These are phyloP conservation scores for Paelopatides confundens DNA, from an alignment of 53 echinoderm and acorn worm species.

Conservation along the genomic window DNA sequence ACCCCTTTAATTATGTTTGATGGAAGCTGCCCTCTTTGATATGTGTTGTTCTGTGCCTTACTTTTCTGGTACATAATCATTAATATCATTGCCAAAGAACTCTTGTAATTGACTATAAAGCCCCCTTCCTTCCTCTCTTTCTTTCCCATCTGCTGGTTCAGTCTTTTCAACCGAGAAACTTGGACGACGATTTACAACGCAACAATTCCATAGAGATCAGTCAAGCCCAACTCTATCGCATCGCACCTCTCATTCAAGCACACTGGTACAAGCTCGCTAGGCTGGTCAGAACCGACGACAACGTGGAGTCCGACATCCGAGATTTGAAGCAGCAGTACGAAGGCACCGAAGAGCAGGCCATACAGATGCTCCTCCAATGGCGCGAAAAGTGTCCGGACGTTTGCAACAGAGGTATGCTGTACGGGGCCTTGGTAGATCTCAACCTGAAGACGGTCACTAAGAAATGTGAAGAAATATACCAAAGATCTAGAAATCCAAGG, in stretches of 20 bases:
- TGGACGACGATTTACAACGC: conserved; percentile 71
- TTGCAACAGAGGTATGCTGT: conserved; percentile 85
- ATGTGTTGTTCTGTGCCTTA: no score
- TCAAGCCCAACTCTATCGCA: conserved; percentile 87
- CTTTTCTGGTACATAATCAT: no score
- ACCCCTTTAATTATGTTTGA: no score
- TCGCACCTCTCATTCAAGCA: conserved; percentile 91
- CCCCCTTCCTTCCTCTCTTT: neutral
- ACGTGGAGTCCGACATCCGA: conserved; percentile 86
- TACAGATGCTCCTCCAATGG: conserved; percentile 98
- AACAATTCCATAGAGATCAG: conserved; percentile 73
- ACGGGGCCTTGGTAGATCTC: conserved; percentile 81
- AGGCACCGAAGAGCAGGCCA: conserved; percentile 90
- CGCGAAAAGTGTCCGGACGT: conserved; percentile 92
- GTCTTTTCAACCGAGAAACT: neutral
- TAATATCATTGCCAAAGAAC: no score
- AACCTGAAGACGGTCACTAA: conserved; percentile 88
- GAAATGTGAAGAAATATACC: conserved; percentile 85
- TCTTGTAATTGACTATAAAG: no score
- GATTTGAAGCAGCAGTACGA: conserved; percentile 76
- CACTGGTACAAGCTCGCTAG: conserved; percentile 97
- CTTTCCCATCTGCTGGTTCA: no score
- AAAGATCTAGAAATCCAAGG: conserved; percentile 27
- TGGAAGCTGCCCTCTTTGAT: no score
- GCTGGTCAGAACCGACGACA: conserved; percentile 87